Percentiles rank a stretch among this genome's conserved stretches.
phyloP scores from a whole-genome alignment of 2,888 invertebrate species.

The Amiota minor region DNA sequence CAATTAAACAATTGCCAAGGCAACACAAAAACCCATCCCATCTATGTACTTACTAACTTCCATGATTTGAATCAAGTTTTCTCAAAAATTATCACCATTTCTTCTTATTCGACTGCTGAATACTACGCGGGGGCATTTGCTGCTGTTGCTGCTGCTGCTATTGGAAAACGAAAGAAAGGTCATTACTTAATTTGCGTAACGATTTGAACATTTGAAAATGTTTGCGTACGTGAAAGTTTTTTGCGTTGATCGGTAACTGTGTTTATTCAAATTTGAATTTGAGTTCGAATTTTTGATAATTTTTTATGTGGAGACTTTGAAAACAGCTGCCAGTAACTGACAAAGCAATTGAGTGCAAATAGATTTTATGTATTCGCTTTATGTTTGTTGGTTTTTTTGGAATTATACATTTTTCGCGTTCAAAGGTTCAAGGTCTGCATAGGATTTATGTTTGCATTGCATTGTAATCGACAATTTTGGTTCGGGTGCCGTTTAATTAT shows the following conservation, averaged over 20 bases:
- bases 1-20: slow-evolving; percentile 58
- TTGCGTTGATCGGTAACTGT: background rate
- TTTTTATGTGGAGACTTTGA: background rate
- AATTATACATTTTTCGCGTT: slow-evolving; percentile 15
- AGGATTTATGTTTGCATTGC: background rate
- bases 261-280: slow-evolving; percentile 9
- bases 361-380: slow-evolving; percentile 5
- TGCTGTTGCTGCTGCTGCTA: no score
- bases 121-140: no score
- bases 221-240: slow-evolving; percentile 11
- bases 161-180: slow-evolving; percentile 47
- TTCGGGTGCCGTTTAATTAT: background rate
- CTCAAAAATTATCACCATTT: no score
- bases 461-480: background rate
- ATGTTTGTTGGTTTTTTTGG: slow-evolving; percentile 32
- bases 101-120: no score
- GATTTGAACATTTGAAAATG: slow-evolving; percentile 33
- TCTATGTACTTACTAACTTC: no score
- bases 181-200: slow-evolving; percentile 65
- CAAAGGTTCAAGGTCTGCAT: background rate
- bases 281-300: background rate
- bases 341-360: slow-evolving; percentile 20
- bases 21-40: background rate
- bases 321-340: background rate
- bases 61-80: no score